These are phyloP conservation scores for Epinephelus malabaricus DNA, from an alignment of 2,797 vertebrate genomes.

Conservation along the genomic window DNA sequence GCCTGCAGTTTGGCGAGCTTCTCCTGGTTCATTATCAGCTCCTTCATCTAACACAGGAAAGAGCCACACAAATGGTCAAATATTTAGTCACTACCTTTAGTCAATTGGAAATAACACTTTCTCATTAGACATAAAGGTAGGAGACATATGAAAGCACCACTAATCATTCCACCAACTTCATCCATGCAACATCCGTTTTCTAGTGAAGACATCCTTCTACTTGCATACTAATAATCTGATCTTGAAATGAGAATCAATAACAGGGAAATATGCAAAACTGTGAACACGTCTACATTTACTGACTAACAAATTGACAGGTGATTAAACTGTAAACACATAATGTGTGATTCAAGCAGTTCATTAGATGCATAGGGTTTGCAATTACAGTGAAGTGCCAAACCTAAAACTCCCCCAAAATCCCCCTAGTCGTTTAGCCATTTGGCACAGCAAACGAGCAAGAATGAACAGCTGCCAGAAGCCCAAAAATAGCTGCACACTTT, in stretches of 20 bases:
- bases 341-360: not conserved
- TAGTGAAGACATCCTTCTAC: not conserved
- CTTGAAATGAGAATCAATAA: not conserved
- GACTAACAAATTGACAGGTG: not conserved
- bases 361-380: not conserved
- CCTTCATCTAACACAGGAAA: slow-evolving; percentile 92
- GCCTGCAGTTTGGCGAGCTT: slow-evolving; percentile 97
- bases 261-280: not conserved
- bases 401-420: slow-evolving; percentile 36
- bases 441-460: slow-evolving; percentile 23
- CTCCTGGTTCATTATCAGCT: slow-evolving; percentile 98
- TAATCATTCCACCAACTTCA: not conserved
- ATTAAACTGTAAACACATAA: not conserved
- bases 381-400: not conserved
- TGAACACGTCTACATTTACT: not conserved
- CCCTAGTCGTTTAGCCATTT: not conserved
- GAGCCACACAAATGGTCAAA: not conserved
- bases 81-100: not conserved
- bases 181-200: not conserved
- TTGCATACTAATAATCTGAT: not conserved
- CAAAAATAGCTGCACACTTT: slow-evolving; percentile 64
- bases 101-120: not conserved
- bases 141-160: not conserved
- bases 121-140: not conserved
- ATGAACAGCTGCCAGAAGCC: slow-evolving; percentile 51